Conservation (phyloP, 2,888 invertebrate species). For the Clivina fossor region DNA sequence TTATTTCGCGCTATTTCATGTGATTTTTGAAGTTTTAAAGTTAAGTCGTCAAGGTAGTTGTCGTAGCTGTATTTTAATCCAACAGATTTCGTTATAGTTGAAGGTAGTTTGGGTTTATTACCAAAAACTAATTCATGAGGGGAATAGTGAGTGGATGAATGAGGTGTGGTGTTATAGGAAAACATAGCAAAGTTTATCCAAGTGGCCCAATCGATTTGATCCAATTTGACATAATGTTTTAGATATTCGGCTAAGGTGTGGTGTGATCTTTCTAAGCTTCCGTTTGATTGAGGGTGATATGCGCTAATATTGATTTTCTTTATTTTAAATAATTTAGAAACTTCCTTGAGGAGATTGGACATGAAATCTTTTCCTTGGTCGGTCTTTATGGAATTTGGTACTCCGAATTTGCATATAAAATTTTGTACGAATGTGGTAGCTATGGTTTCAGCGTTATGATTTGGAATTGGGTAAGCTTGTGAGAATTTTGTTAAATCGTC, state of each 20-base stretch:
- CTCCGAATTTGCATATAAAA: conserved; percentile 40
- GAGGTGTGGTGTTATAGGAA: conserved; percentile 39
- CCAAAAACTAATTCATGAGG: conserved; percentile 40
- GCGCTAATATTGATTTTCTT: conserved; percentile 25
- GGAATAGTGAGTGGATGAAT: conserved; percentile 39
- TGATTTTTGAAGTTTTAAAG: conserved; percentile 37
- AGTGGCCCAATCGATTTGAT: conserved; percentile 43
- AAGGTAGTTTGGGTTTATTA: conserved; percentile 33
- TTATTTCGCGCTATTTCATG: conserved; percentile 39
- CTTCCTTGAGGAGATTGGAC: no score
- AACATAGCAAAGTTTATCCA: conserved; percentile 41
- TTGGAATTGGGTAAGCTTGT: conserved; percentile 43
- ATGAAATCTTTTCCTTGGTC: conserved; percentile 26
- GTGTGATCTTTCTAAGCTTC: conserved; percentile 14
- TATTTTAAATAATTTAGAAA: conserved; percentile 41
- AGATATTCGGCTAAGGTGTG: conserved; percentile 29
- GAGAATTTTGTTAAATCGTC: conserved; percentile 48
- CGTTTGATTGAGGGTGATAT: conserved; percentile 18
- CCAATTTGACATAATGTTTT: conserved; percentile 41
- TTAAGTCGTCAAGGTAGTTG: conserved; percentile 35
- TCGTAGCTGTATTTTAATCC: conserved; percentile 41
- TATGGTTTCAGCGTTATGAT: conserved; percentile 46
- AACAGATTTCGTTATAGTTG: conserved; percentile 35
- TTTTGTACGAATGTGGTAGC: conserved; percentile 40
- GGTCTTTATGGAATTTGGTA: conserved; percentile 24